These are phyloP conservation scores for Philaethria dido DNA, from an alignment of 2,888 invertebrate genomes.

Conservation along the genomic window DNA sequence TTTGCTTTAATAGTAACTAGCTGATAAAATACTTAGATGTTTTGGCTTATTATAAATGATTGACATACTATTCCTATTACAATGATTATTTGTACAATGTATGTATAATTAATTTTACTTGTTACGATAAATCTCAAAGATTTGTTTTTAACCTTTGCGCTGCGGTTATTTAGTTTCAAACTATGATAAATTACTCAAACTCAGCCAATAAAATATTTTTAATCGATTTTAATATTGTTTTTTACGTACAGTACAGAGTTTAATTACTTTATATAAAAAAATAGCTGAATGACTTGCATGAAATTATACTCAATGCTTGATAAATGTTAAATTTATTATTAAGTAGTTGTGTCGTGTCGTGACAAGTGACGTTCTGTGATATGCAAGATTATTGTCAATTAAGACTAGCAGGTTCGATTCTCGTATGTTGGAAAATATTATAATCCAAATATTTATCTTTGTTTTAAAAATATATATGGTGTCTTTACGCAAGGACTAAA, in stretches of 20 bases:
- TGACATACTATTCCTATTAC: no score
- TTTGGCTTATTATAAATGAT: no score
- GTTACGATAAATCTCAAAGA: no score
- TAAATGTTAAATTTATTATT: constrained; percentile 7
- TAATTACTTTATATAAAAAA: background rate
- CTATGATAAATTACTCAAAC: no score
- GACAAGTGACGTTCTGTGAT: background rate
- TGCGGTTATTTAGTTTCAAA: no score
- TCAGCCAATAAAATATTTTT: background rate
- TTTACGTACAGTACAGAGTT: background rate
- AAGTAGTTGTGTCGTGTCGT: background rate
- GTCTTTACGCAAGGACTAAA: no score
- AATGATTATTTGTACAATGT: no score
- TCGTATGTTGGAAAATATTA: background rate
- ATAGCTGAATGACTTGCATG: constrained; percentile 4
- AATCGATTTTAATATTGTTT: background rate
- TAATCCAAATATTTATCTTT: background rate
- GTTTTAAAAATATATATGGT: background rate
- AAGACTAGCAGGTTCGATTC: background rate
- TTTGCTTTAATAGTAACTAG: no score
- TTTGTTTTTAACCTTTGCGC: no score
- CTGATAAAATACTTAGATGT: no score
- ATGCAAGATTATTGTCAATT: background rate
- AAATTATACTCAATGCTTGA: background rate
- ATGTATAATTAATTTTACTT: no score